These are phyloP conservation scores for Globodera ellingtonae DNA, from an alignment of 1,140 invertebrate genomes.

Conservation along the genomic window DNA sequence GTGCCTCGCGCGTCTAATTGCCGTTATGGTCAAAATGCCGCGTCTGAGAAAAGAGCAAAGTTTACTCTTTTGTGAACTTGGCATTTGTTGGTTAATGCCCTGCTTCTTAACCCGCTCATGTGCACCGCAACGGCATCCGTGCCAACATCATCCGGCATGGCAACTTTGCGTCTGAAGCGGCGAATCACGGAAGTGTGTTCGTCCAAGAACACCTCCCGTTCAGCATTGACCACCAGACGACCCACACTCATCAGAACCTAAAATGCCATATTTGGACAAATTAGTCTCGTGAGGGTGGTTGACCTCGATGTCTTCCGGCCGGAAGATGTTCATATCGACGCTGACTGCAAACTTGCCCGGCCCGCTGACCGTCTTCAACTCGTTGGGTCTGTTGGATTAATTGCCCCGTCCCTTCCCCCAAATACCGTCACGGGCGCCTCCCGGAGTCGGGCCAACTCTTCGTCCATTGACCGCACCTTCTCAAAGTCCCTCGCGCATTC, in stretches of 20 bases:
- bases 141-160: conserved; percentile 31
- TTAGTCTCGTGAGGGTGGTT: neutral
- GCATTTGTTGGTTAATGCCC: neutral
- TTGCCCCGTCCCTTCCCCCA: neutral
- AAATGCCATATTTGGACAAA: conserved; percentile 22
- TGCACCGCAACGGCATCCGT: conserved; percentile 29
- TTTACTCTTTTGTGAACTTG: neutral
- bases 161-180: conserved; percentile 14
- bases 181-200: conserved; percentile 10
- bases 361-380: conserved; percentile 24
- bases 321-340: conserved; percentile 33
- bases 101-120: conserved; percentile 2
- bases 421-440: conserved; percentile 20
- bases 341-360: conserved; percentile 18
- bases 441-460: conserved; percentile 11
- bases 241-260: conserved; percentile 26
- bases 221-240: conserved; percentile 25
- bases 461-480: neutral
- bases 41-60: conserved; percentile 6
- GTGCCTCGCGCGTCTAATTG: conserved; percentile 9
- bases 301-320: conserved; percentile 38
- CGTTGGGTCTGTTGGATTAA: neutral
- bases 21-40: conserved; percentile 38
- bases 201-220: conserved; percentile 30
- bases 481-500: neutral